Conservation (phyloP, 2,797 vertebrate genomes). For the Myotis planiceps region DNA sequence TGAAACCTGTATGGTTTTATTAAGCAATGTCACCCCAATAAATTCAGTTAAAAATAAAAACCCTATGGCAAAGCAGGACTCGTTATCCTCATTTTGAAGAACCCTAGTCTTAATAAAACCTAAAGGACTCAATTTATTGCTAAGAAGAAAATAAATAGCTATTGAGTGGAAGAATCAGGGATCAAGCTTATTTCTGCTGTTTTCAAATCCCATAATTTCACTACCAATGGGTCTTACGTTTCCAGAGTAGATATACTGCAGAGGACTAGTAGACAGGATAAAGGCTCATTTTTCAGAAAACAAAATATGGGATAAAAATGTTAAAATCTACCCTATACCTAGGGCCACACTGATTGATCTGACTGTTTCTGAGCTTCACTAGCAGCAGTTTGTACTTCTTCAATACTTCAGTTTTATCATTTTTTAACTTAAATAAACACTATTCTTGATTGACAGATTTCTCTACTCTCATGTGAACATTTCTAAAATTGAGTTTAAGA, state of each 20-base stretch:
- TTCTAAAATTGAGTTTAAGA: constrained; percentile 59
- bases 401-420: background rate
- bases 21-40: background rate
- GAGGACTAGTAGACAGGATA: background rate
- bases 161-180: background rate
- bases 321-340: background rate
- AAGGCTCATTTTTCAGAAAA: background rate
- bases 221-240: background rate
- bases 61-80: background rate
- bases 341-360: background rate
- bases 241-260: background rate
- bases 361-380: background rate
- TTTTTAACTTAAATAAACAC: constrained; percentile 16
- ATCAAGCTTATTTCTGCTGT: background rate
- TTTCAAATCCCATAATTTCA: background rate
- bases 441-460: constrained; percentile 67
- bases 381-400: background rate
- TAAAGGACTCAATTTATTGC: background rate
- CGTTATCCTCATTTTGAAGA: background rate
- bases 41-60: background rate
- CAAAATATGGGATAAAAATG: background rate
- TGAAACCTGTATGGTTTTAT: background rate
- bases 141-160: background rate
- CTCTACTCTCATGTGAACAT: constrained; percentile 30
- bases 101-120: background rate